Percentiles rank a stretch among this genome's conserved stretches.
phyloP scores from a whole-genome alignment of 2,888 invertebrate genomes.

The Falcaria lacertinaria region DNA sequence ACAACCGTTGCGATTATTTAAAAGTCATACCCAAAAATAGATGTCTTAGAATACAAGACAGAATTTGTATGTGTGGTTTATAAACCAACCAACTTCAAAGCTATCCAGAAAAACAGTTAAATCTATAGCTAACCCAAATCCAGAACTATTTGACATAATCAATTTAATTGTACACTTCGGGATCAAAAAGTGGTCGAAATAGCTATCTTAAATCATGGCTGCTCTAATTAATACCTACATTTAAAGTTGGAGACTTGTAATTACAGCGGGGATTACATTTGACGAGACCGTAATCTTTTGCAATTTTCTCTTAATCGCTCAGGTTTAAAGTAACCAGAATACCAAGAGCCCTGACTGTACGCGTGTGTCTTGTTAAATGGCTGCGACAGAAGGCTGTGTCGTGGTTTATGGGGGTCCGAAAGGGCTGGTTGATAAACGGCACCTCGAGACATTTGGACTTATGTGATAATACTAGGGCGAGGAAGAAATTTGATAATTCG shows the following conservation, averaged over 20 bases:
- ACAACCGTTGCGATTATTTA: too few relatives aligned
- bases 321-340: constrained; percentile 47
- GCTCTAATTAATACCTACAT: constrained; percentile 60
- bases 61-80: too few relatives aligned
- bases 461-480: constrained; percentile 76
- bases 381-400: constrained; percentile 7
- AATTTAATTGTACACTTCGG: constrained; percentile 18
- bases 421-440: constrained; percentile 43
- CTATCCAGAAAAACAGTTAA: background rate
- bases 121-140: background rate
- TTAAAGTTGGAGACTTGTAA: constrained; percentile 65
- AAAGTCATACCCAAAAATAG: too few relatives aligned
- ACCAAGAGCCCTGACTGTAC: constrained; percentile 35
- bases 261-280: constrained; percentile 62
- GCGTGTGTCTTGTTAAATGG: constrained; percentile 10
- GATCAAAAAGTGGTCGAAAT: constrained; percentile 21
- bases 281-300: constrained; percentile 63
- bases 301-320: constrained; percentile 74
- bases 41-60: too few relatives aligned
- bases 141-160: constrained; percentile 15
- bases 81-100: too few relatives aligned
- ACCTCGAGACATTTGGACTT: constrained; percentile 74
- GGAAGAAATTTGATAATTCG: constrained; percentile 77
- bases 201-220: constrained; percentile 47
- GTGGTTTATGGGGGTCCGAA: constrained; percentile 36